Evolutionary conservation across 2,888 invertebrate genomes (phyloP), one percentile per base, ranked within the genome.

Genomic region (Pollenia labialis): DNA sequence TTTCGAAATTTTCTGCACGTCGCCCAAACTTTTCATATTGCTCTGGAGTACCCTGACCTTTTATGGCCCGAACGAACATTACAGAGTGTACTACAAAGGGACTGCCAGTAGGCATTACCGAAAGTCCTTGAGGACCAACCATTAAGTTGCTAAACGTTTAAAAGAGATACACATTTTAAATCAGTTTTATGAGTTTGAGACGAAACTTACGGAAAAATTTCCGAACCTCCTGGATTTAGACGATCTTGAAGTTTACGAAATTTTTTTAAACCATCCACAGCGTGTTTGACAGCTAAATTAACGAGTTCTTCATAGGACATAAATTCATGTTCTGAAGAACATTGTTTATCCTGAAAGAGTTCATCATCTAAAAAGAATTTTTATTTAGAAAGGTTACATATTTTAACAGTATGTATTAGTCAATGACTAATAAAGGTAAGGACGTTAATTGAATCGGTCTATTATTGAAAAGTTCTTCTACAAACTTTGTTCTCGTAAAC

Each of bases 41-140:
- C 83, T 98, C 97, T 42, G 96, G 94, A 0, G 96, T 96, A 1
- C 95, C 97, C 92, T 98, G 97, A 0, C 97, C 96, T 95, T 97
- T 95, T 46, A 98, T 92, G 0, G 97, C 95, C 0, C 97, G 97
- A 60, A 97, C 95, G 92, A 98, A 98, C 98, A 98, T 98, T 2
- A 96, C 95, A 91, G 96, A 96, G 92, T 98, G 98, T 0, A 98
- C 94, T 0, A 95, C 95, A 16, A 95, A 90, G 0, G 95, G 90
- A 85, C 76, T 86, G 11, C 89, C 89, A 50, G 89, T 88, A 3
- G 91, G 88, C 71, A 89, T 85, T 1, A 88, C 46, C 1, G 87
- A 77, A 16, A 66, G 72, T 44, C 87, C 87, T 11, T 88, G 81
- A 4, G 89, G 83, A 40, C 89, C 80, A n/a, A 79, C 83, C 83